Conservation (phyloP, 2,113 vertebrate species). For the Microcebus murinus region DNA sequence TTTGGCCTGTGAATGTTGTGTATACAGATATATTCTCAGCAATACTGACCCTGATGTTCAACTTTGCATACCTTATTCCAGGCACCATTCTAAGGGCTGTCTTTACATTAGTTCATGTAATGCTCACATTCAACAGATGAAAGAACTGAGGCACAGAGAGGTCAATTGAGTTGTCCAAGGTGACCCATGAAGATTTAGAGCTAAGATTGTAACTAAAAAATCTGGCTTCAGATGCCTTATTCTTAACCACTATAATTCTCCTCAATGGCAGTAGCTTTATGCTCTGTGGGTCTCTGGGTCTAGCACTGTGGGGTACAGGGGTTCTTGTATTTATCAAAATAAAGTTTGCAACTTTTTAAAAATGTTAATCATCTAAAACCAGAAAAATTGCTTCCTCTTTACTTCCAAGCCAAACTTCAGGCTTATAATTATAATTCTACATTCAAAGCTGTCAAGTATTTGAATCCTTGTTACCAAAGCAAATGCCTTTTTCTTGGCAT, state of each 20-base stretch:
- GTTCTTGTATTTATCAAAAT: not conserved
- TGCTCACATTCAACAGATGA: not conserved
- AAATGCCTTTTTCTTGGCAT: not conserved
- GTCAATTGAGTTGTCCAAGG: fast-evolving
- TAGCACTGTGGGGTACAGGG: not conserved
- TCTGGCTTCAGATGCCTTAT: not conserved
- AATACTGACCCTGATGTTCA: not conserved
- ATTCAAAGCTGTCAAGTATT: not conserved
- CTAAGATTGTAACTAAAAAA: not conserved
- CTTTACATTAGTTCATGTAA: not conserved
- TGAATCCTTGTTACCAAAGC: constrained; percentile 54
- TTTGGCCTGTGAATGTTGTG: not conserved
- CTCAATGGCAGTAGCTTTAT: not conserved
- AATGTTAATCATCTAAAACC: not conserved
- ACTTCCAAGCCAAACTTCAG: constrained; percentile 38
- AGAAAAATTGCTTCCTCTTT: not conserved
- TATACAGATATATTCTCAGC: not conserved
- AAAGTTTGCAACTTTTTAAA: not conserved
- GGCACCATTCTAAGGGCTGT: not conserved
- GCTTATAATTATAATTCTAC: constrained; percentile 23
- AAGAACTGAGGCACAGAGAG: not conserved
- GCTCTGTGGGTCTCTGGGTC: not conserved
- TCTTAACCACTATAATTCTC: not conserved
- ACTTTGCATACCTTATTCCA: not conserved
- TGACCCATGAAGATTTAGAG: not conserved